Evolutionary conservation across 2,797 vertebrate species (phyloP), one percentile per base, ranked within the genome.

Genomic region (Gallinago stenura): DNA sequence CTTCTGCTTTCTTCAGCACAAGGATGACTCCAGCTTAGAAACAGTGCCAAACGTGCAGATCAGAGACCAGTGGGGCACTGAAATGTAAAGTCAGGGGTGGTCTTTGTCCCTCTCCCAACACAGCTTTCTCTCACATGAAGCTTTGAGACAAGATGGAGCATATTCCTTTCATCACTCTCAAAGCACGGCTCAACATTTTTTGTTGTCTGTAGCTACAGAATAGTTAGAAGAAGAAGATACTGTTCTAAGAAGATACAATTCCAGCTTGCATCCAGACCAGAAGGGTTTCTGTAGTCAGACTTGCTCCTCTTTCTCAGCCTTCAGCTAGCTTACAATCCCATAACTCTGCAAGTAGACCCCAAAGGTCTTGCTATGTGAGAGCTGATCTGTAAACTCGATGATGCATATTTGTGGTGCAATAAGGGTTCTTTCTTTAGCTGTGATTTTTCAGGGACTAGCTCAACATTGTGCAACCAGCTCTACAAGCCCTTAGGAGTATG

Each of bases 21-120:
- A 56, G 39, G 45, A 33, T 56, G 62, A 76, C 35, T 51, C 51
- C 28, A 57, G 24, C 24, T 61, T 50, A 72, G 84, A 46, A 91
- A 62, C 3, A 6, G 37, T 14, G 28, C 35, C 30, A 12, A 21
- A 28, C 5, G 1, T 0, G 0, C 4, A 15, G 12, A 62, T 58
- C 28, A 41, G 54, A 78, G 76, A 53, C 75, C 39, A 45, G 37
- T 15, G 25, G 21, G 41, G 20, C 4, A 3, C n/a, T 87, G 71
- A 51, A 13, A 28, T 51, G 14, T 3, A 17, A 53, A 73, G 64
- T 70, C 83, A 72, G 50, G 28, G 41, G 43, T 65, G 48, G 9
- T 6, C 73, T 93, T 93, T 66, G n/a, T 28, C 12, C 57, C 17
- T 78, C 9, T 76, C 31, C 62, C 70, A 43, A 69, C 60, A 68